Evolutionary conservation across 2,797 vertebrate genomes (phyloP).

Genomic region (Sebastes wilsoni): DNA sequence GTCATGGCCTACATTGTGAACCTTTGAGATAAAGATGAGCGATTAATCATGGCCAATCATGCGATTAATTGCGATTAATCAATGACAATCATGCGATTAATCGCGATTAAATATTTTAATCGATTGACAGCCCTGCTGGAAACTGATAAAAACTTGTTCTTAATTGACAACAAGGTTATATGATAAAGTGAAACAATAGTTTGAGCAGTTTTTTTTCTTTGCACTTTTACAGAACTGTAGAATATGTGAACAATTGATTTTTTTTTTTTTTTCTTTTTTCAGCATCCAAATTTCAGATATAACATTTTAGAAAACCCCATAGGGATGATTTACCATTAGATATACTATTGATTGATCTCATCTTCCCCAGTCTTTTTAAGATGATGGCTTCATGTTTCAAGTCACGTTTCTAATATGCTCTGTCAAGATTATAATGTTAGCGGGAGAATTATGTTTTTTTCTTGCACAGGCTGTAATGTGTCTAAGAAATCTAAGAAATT

Average conservation of each 20-base stretch:
- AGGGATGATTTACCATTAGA: not conserved
- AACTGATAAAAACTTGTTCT: not conserved
- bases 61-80: no score
- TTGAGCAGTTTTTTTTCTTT: not conserved
- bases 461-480: no score
- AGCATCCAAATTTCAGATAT: not conserved
- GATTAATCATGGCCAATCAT: no score
- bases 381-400: not conserved
- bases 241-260: slow-evolving; percentile 2
- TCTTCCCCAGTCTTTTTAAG: not conserved
- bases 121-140: not conserved
- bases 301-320: not conserved
- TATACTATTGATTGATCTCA: slow-evolving; percentile 19
- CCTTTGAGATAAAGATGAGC: no score
- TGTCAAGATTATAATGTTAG: not conserved
- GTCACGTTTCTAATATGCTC: not conserved
- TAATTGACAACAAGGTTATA: not conserved
- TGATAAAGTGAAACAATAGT: not conserved
- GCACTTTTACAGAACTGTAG: not conserved
- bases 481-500: no score
- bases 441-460: no score
- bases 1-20: no score
- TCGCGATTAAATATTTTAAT: no score
- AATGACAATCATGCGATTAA: no score
- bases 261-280: not conserved